Conservation (phyloP, 2,888 invertebrate species). For the Bursaphelenchus okinawaensis region DNA sequence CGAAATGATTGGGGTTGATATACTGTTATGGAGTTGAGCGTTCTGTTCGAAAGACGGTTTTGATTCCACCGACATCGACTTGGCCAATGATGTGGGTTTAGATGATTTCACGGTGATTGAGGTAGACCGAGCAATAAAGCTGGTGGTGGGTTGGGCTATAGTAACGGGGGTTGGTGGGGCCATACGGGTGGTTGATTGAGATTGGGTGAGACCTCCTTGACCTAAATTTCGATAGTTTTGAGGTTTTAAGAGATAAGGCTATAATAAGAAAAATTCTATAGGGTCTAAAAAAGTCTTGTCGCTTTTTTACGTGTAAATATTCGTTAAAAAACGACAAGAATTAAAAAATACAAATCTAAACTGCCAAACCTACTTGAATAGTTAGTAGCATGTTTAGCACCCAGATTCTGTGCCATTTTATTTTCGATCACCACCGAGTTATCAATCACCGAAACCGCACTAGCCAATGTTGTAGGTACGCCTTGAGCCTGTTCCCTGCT, state of each 20-base stretch:
- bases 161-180: too few species aligned
- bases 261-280: too few species aligned
- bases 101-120: background rate
- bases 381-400: slow-evolving; percentile 15
- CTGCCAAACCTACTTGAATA: background rate
- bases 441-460: slow-evolving; percentile 4
- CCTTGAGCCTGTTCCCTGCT: background rate
- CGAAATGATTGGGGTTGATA: background rate
- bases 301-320: too few species aligned
- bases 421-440: slow-evolving; percentile 43
- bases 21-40: background rate
- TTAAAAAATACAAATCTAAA: too few species aligned
- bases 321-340: too few species aligned
- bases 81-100: background rate
- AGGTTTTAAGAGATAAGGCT: too few species aligned
- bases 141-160: too few species aligned
- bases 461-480: background rate
- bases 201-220: too few species aligned
- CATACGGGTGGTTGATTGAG: too few species aligned
- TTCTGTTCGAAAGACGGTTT: background rate
- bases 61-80: background rate
- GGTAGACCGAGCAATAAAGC: background rate
- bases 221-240: too few species aligned
- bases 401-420: slow-evolving; percentile 30
- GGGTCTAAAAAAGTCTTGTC: too few species aligned